Percentiles rank a stretch among this genome's conserved stretches.
Conservation (phyloP, 1,140 invertebrate species). For the Zophobas atratus region DNA sequence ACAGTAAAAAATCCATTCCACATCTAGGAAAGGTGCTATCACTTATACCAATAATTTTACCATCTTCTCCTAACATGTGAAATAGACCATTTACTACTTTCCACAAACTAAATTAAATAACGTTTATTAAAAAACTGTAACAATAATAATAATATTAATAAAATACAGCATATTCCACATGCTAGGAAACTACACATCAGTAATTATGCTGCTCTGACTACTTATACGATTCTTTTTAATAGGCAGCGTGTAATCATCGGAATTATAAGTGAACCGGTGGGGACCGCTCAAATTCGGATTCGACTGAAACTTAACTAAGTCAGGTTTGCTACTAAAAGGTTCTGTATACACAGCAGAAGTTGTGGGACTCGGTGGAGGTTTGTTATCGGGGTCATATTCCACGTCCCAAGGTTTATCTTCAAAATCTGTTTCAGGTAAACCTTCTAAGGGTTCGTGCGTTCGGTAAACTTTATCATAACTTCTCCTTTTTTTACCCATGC, state of each 20-base stretch:
- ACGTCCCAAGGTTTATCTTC: constrained; percentile 84
- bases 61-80: constrained; percentile 56
- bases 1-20: constrained; percentile 59
- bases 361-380: constrained; percentile 21
- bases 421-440: constrained; percentile 83
- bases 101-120: neutral
- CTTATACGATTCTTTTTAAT: constrained; percentile 54
- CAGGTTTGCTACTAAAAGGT: constrained; percentile 28
- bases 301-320: constrained; percentile 32
- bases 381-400: constrained; percentile 51
- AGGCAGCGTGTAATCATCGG: constrained; percentile 55
- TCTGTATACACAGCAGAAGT: neutral
- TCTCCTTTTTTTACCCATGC: constrained; percentile 74
- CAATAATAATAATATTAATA: constrained; percentile 13
- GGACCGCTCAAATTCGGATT: constrained; percentile 23
- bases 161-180: constrained; percentile 50
- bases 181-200: constrained; percentile 59
- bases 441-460: constrained; percentile 85
- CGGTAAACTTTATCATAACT: constrained; percentile 85
- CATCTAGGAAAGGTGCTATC: constrained; percentile 51
- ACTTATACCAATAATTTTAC: constrained; percentile 49
- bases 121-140: constrained; percentile 27
- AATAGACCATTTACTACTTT: constrained; percentile 52
- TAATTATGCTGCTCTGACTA: constrained; percentile 63
- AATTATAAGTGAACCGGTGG: constrained; percentile 45